phyloP scores from a whole-genome alignment of 2,113 vertebrate genomes.

The Cryptomyrus ogoouensis region DNA sequence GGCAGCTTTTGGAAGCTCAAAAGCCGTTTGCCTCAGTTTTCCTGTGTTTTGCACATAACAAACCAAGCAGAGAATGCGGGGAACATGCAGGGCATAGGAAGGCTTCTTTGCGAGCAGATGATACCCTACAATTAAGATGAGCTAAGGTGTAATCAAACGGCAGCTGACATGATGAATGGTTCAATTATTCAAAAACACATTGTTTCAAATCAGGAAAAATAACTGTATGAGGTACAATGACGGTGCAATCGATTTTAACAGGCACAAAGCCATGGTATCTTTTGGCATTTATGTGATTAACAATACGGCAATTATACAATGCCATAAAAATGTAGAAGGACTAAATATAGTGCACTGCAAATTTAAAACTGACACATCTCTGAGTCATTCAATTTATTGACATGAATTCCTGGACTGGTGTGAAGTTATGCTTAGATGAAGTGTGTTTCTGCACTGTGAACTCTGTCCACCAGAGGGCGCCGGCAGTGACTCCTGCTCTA shows the following conservation, averaged over 20 bases:
- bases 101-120: background rate
- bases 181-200: background rate
- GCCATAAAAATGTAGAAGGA: background rate
- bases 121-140: background rate
- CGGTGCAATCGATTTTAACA: background rate
- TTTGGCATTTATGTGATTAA: background rate
- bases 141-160: background rate
- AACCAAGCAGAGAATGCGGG: background rate
- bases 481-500: background rate
- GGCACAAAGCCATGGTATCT: background rate
- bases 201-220: background rate
- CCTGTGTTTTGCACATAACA: background rate
- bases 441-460: background rate
- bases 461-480: background rate
- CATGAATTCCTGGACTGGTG: background rate
- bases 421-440: background rate
- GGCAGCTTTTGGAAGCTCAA: background rate
- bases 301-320: background rate
- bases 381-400: background rate
- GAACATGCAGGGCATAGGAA: background rate
- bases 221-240: background rate
- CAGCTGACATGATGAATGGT: background rate
- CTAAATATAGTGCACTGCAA: background rate
- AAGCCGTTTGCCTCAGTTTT: background rate
- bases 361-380: background rate